These are phyloP conservation scores for Tipula lateralis DNA, from an alignment of 2,888 invertebrate genomes.

Conservation along the genomic window DNA sequence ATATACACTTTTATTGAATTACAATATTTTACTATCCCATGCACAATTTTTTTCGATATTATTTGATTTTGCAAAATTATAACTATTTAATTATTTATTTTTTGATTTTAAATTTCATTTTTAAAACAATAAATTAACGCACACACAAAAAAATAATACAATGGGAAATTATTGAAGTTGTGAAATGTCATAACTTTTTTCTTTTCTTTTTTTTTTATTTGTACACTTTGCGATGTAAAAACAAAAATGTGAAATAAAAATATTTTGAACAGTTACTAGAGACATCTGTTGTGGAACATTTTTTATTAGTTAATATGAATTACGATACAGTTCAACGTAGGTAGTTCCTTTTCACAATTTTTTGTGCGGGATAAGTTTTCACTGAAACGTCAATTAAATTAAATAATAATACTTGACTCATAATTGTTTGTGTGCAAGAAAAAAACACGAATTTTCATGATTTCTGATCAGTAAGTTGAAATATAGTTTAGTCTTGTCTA, in stretches of 20 bases:
- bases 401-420: too few species aligned
- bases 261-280: neutral
- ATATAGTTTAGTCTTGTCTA: too few species aligned
- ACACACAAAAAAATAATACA: conserved; percentile 6
- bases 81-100: neutral
- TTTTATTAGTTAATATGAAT: neutral
- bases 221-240: neutral
- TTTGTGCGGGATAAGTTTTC: too few species aligned
- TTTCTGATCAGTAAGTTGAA: too few species aligned
- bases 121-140: conserved; percentile 14
- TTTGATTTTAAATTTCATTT: conserved; percentile 19
- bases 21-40: neutral
- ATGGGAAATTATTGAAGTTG: conserved; percentile 1
- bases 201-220: neutral
- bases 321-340: neutral
- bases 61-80: neutral
- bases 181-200: neutral
- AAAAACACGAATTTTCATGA: too few species aligned
- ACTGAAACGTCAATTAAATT: too few species aligned
- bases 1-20: neutral
- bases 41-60: neutral
- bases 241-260: neutral
- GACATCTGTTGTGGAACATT: neutral
- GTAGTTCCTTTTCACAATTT: too few species aligned
- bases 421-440: too few species aligned